These are phyloP conservation scores for Subanguina moxae DNA, from an alignment of 1,140 invertebrate genomes.

Conservation along the genomic window DNA sequence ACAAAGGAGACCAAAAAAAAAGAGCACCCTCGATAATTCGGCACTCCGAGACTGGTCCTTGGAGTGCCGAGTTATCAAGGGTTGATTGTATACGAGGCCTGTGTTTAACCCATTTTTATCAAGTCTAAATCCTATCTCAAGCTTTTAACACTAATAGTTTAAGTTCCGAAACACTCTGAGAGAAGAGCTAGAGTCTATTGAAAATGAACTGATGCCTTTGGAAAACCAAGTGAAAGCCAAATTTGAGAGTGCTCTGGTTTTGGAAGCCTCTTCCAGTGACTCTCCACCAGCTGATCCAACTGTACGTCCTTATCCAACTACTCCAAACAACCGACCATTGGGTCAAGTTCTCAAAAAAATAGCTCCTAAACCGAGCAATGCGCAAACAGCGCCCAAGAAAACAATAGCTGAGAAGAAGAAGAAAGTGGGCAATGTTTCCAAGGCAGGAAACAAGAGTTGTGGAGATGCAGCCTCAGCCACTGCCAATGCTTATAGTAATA, in stretches of 20 bases:
- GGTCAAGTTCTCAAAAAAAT: neutral
- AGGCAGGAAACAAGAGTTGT: neutral
- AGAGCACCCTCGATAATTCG: too few relatives aligned
- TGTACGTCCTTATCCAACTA: neutral
- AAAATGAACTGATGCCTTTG: constrained; percentile 7
- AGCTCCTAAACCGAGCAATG: too few relatives aligned
- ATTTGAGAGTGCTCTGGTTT: neutral
- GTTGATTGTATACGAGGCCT: neutral
- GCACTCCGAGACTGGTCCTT: too few relatives aligned
- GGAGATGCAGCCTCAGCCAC: neutral
- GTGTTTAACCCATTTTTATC: too few relatives aligned
- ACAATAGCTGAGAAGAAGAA: neutral
- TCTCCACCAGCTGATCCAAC: constrained; percentile 27
- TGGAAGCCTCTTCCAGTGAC: constrained; percentile 9
- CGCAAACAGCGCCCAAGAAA: neutral
- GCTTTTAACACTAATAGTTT: too few relatives aligned
- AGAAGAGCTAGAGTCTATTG: constrained; percentile 5
- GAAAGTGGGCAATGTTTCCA: neutral
- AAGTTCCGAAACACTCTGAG: constrained; percentile 10
- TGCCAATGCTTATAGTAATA: neutral
- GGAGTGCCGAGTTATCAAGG: too few relatives aligned
- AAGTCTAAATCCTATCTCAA: too few relatives aligned
- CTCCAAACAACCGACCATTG: neutral
- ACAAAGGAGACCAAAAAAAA: neutral
- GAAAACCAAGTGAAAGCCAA: constrained; percentile 4